Conservation (phyloP, 2,797 vertebrate species). For the Limosa lapponica region DNA sequence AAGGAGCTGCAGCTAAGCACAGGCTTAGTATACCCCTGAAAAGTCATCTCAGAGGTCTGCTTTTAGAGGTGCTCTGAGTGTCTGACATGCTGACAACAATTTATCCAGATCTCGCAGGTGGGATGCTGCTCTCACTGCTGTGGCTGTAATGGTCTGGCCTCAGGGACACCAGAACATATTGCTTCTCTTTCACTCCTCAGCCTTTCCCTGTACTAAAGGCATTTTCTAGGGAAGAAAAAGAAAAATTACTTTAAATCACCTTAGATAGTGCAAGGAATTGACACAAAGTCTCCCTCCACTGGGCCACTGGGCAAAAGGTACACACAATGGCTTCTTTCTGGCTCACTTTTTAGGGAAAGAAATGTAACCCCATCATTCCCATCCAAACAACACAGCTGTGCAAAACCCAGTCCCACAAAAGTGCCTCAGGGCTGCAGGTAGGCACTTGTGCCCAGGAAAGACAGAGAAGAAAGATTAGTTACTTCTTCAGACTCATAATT, state of each 20-base stretch:
- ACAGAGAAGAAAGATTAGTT: not conserved
- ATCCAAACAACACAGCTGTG: not conserved
- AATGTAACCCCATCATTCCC: not conserved
- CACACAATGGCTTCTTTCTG: not conserved
- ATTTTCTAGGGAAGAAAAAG: not conserved
- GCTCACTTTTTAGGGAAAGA: not conserved
- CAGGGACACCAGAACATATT: not conserved
- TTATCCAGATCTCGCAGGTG: accelerated
- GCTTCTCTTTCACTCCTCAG: not conserved
- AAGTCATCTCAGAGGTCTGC: accelerated
- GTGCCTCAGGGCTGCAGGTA: not conserved
- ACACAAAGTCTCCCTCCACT: not conserved
- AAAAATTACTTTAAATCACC: not conserved
- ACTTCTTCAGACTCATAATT: not conserved
- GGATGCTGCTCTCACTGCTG: not conserved
- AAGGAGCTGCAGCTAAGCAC: not conserved
- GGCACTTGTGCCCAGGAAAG: not conserved
- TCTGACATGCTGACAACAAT: not conserved
- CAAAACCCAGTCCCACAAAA: not conserved
- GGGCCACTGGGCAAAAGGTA: not conserved
- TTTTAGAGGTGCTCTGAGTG: accelerated
- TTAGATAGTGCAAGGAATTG: not conserved
- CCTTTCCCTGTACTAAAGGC: not conserved
- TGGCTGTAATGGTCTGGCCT: not conserved
- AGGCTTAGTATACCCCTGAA: not conserved